phyloP scores from a whole-genome alignment of 2,113 vertebrate species.

The Sander vitreus region DNA sequence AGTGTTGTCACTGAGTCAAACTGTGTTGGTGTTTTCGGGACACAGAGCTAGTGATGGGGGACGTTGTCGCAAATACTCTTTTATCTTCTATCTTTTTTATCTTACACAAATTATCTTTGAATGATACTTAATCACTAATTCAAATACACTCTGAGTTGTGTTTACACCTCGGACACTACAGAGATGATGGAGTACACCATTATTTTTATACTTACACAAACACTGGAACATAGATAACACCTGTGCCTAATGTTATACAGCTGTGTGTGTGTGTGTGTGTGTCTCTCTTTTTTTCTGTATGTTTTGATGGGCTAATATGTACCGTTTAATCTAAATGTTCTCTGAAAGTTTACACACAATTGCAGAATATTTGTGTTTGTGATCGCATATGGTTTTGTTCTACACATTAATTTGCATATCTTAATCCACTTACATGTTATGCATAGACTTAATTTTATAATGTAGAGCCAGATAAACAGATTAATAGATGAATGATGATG shows the following conservation, averaged over 20 bases:
- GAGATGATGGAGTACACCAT: not conserved
- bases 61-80: slow-evolving; percentile 2
- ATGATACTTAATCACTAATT: slow-evolving; percentile 16
- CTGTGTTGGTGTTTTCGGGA: slow-evolving; percentile 17
- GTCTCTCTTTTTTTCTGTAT: not conserved
- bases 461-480: slow-evolving; percentile 38
- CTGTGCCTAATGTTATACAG: slow-evolving; percentile 37
- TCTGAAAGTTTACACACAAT: not conserved
- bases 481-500: slow-evolving; percentile 47
- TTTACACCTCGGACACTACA: not conserved
- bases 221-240: slow-evolving; percentile 27
- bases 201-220: not conserved
- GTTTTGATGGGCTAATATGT: not conserved
- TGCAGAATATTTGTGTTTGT: slow-evolving; percentile 10
- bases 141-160: not conserved
- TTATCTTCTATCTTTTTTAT: too few species aligned
- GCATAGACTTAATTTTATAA: slow-evolving; percentile 27
- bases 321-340: not conserved
- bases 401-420: slow-evolving; percentile 45
- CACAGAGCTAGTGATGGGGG: slow-evolving; percentile 9
- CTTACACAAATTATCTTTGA: not conserved
- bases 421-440: slow-evolving; percentile 44
- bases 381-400: slow-evolving; percentile 30
- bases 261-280: slow-evolving; percentile 30
- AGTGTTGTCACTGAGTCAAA: slow-evolving; percentile 32